phyloP scores from a whole-genome alignment of 2,113 vertebrate genomes.

The Upupa epops region DNA sequence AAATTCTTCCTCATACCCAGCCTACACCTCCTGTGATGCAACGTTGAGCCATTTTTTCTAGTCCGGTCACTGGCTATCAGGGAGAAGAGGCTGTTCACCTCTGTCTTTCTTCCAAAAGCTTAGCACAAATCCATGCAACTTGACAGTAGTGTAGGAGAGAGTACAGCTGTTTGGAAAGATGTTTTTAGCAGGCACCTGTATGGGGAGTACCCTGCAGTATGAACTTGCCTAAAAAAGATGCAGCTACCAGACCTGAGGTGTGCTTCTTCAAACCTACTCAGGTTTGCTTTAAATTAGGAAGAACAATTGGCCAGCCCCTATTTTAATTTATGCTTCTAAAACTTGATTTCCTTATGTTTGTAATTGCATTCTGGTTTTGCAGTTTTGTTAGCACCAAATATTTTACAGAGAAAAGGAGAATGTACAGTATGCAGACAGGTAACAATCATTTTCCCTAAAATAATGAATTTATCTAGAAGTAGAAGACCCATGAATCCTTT shows the following conservation, averaged over 20 bases:
- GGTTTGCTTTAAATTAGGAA: neutral
- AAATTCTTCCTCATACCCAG: neutral
- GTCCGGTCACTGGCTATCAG: too few relatives aligned
- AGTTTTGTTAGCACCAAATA: constrained; percentile 23
- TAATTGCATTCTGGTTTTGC: constrained; percentile 1
- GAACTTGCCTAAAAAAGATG: neutral
- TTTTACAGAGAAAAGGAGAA: constrained; percentile 34
- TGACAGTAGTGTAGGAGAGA: neutral
- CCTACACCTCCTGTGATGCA: too few relatives aligned
- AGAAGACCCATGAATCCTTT: neutral
- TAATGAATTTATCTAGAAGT: constrained; percentile 31
- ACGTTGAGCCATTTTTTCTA: too few relatives aligned
- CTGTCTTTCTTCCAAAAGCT: neutral
- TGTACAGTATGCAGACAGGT: constrained; percentile 7
- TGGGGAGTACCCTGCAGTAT: neutral
- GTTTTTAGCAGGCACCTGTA: neutral
- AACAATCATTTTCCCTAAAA: constrained; percentile 13
- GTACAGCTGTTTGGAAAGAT: neutral
- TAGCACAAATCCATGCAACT: neutral
- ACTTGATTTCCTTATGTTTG: neutral
- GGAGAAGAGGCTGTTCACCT: too few relatives aligned
- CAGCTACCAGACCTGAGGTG: neutral
- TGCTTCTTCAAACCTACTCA: neutral
- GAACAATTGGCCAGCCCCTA: neutral
- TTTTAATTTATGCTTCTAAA: constrained; percentile 49